Evolutionary conservation across 2,888 invertebrate genomes (phyloP).

Genomic region (Cataglyphis altisquamis): DNA sequence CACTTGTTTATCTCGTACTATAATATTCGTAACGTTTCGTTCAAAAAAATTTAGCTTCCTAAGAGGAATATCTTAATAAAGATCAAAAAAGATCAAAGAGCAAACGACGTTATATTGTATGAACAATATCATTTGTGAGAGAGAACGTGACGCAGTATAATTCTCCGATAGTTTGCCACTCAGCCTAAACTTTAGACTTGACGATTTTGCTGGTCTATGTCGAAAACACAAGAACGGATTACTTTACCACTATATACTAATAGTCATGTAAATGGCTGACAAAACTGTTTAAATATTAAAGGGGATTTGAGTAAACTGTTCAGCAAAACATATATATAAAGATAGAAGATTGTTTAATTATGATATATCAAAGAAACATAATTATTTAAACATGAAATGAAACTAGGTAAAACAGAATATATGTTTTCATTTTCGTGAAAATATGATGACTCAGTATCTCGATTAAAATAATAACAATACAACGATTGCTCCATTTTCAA

Average conservation of each 20-base stretch:
- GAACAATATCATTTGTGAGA: constrained; percentile 43
- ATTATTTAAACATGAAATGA: neutral
- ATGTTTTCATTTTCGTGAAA: constrained; percentile 4
- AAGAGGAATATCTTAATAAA: neutral
- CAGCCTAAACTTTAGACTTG: constrained; percentile 16
- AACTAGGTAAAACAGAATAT: neutral
- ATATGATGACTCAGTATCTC: neutral
- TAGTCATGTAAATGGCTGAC: neutral
- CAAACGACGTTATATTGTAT: neutral
- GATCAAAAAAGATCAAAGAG: constrained; percentile 18
- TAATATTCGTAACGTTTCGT: neutral
- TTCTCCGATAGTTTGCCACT: constrained; percentile 20
- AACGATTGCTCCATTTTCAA: constrained; percentile 22
- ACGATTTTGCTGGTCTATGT: neutral
- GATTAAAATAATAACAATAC: constrained; percentile 14
- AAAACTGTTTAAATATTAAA: neutral
- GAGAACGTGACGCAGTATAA: constrained; percentile 37
- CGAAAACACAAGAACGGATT: constrained; percentile 17
- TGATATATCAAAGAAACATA: neutral
- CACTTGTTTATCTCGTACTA: constrained; percentile 10
- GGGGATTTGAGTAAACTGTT: neutral
- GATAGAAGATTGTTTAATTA: neutral
- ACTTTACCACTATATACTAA: constrained; percentile 17
- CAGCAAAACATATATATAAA: neutral
- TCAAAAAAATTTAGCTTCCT: neutral